Conservation (phyloP, 2,888 invertebrate species). For the Plusia festucae region DNA sequence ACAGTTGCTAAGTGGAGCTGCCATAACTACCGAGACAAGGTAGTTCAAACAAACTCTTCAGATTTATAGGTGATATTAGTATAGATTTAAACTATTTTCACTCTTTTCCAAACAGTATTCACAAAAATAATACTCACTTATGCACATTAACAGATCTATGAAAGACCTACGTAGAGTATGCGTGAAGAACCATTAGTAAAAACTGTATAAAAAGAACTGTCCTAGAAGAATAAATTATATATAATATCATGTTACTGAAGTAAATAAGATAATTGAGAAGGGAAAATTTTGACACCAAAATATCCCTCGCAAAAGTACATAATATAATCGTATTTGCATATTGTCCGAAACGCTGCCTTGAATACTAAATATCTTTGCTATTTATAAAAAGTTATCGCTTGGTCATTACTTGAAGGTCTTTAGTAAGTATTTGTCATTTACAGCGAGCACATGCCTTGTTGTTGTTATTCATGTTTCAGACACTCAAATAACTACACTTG, state of each 20-base stretch:
- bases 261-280: conserved; percentile 46
- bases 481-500: not conserved
- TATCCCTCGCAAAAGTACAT: conserved; percentile 62
- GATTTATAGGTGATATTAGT: no score
- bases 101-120: no score
- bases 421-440: conserved; percentile 41
- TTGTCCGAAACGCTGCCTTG: conserved; percentile 50
- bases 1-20: not conserved
- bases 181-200: no score
- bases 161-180: no score
- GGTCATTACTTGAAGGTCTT: conserved; percentile 39
- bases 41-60: no score
- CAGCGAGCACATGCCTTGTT: not conserved
- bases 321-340: conserved; percentile 77
- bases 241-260: conserved; percentile 3
- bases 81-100: no score
- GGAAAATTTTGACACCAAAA: conserved; percentile 57
- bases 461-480: not conserved
- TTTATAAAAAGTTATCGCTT: conserved; percentile 36
- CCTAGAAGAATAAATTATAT: no score
- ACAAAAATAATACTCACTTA: no score
- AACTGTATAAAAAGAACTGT: no score
- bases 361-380: conserved; percentile 58
- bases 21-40: not conserved
- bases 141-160: no score